Percentiles rank a stretch among this genome's conserved stretches.
Evolutionary conservation across 2,113 vertebrate species (phyloP).

Genomic region (Rhabdornis inornatus): DNA sequence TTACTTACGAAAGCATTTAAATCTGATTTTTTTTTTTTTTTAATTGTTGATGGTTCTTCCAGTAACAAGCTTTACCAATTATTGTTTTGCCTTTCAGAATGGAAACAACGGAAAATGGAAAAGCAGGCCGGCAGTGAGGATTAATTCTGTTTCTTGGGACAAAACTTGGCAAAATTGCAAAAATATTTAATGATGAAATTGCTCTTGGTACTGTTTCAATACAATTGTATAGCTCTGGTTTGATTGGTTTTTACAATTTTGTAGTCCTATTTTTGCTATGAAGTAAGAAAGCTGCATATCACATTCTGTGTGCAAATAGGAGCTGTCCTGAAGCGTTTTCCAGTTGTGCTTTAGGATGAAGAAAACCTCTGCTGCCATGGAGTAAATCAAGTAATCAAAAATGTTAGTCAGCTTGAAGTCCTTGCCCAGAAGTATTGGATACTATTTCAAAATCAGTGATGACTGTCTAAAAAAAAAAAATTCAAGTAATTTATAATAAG

Average conservation of each 20-base stretch:
- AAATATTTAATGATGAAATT: conserved; percentile 61
- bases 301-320: conserved; percentile 39
- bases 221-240: conserved; percentile 65
- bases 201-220: conserved; percentile 64
- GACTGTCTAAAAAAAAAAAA: not conserved
- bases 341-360: conserved; percentile 46
- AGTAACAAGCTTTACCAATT: not conserved
- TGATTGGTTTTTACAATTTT: conserved; percentile 72
- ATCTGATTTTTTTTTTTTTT: not conserved
- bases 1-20: not conserved
- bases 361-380: not conserved
- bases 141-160: not conserved
- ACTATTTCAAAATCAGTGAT: conserved; percentile 24
- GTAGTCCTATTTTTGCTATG: conserved; percentile 72
- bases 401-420: conserved; percentile 23
- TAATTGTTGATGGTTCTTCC: not conserved
- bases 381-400: not conserved
- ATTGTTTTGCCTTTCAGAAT: conserved; percentile 75
- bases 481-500: not conserved
- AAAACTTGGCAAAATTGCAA: conserved; percentile 10
- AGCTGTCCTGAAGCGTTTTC: conserved; percentile 41
- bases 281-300: conserved; percentile 38
- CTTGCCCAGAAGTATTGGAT: conserved; percentile 50
- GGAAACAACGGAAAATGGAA: conserved; percentile 93
- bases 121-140: conserved; percentile 86